Evolutionary conservation across 2,113 vertebrate species (phyloP), one percentile per base, ranked within the genome.

Genomic region (Cephalopholis sonnerati): DNA sequence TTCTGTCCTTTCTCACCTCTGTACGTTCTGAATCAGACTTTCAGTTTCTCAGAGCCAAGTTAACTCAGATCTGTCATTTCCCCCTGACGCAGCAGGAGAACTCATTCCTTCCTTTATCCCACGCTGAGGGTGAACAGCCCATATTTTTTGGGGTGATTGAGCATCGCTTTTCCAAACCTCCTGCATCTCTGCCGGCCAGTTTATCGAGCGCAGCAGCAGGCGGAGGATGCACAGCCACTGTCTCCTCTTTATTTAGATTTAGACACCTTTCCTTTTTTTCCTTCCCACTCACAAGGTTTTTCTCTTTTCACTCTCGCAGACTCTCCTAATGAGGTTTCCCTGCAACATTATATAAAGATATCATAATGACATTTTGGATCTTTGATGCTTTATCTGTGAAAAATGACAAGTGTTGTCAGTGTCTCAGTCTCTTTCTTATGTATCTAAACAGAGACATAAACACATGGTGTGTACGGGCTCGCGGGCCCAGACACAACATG

Each of bases 401-500:
- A 20, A 66, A 63, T 75, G 51, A 70, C 41, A 58, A 6, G 0
- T 0, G 54, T 50, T 79, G 69, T 86, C 59, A n/a, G 24, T 68
- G 16, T 20, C n/a, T 29, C 25, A 22, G 27, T 70, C 25, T 55
- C 63, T 74, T 65, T 39, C 22, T 24, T 11, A 46, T 15, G 15
- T 61, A 32, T 32, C 63, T 41, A 41, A 72, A 79, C 2, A 48
- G 8, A 62, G 27, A 70, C 11, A 22, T 12, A 68, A 66, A 39
- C 24, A 48, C 57, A 72, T 44, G 36, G 5, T 25, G 44, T 13
- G 51, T 0, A 20, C 3, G 0, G 1, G 57, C 58, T 64, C 48
- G 12, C 27, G 79, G 68, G 18, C 53, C 48, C 79, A 81, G 81
- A 77, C 77, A 78, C 72, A 63, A 77, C 75, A 71, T 58, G 84